Percentiles rank a stretch among this genome's conserved stretches.
Evolutionary conservation across 2,888 invertebrate genomes (phyloP).

Genomic region (Marasmarcha lunaedactyla): DNA sequence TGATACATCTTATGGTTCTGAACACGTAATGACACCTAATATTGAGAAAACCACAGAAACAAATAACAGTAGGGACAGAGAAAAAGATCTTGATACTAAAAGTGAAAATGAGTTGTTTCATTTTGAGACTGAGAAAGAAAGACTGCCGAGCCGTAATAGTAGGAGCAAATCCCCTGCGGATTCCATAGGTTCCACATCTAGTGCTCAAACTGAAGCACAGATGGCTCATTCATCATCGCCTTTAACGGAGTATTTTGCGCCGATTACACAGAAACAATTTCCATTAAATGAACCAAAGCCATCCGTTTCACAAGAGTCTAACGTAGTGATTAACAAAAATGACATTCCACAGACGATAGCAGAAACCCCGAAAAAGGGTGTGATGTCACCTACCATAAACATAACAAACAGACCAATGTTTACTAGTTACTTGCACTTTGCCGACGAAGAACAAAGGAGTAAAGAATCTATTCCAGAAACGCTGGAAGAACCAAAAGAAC

Average conservation of each 20-base stretch:
- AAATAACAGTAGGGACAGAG: conserved; percentile 42
- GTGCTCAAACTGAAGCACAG: conserved; percentile 35
- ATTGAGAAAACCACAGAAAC: conserved; percentile 39
- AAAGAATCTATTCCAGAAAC: conserved; percentile 28
- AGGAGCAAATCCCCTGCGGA: conserved; percentile 58
- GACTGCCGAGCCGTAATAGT: conserved; percentile 43
- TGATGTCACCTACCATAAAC: conserved; percentile 78
- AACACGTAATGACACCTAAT: conserved; percentile 50
- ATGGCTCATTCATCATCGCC: conserved; percentile 46
- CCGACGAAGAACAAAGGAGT: conserved; percentile 31
- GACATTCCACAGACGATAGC: conserved; percentile 20
- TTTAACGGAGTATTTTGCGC: conserved; percentile 48
- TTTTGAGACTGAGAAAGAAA: conserved; percentile 55
- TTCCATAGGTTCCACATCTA: conserved; percentile 46
- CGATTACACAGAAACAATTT: conserved; percentile 30
- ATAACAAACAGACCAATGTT: conserved; percentile 70
- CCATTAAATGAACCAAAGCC: conserved; percentile 15
- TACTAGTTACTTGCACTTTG: conserved; percentile 59
- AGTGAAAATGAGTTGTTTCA: conserved; percentile 78
- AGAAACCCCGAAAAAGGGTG: conserved; percentile 22
- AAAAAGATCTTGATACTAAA: conserved; percentile 74
- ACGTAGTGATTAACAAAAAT: conserved; percentile 21
- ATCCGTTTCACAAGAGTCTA: conserved; percentile 3
- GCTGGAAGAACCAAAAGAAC: conserved; percentile 20
- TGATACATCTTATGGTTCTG: conserved; percentile 62